phyloP scores from a whole-genome alignment of 2,888 invertebrate genomes.

The Tipula confusa region DNA sequence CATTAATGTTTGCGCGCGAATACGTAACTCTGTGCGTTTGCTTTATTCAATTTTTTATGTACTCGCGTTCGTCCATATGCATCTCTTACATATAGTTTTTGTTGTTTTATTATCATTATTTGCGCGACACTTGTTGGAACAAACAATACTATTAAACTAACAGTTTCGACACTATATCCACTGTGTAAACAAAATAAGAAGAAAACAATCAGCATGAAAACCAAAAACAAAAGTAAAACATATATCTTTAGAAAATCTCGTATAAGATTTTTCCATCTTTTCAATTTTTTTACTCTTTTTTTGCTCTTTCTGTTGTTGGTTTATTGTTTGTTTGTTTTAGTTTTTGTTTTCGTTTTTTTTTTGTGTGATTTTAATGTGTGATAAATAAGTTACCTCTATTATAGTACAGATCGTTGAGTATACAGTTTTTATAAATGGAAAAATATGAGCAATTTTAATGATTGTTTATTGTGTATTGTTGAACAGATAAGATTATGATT shows the following conservation, averaged over 20 bases:
- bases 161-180: slow-evolving; percentile 34
- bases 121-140: slow-evolving; percentile 36
- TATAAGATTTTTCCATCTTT: slow-evolving; percentile 5
- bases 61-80: too few relatives aligned
- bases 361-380: background rate
- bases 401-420: background rate
- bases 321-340: background rate
- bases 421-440: background rate
- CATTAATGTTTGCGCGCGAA: too few relatives aligned
- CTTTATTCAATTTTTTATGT: background rate
- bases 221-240: background rate
- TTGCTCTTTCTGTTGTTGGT: background rate
- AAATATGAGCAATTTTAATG: background rate
- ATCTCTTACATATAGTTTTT: background rate
- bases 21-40: background rate
- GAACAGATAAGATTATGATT: slow-evolving; percentile 25
- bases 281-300: too few relatives aligned
- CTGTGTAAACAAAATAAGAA: slow-evolving; percentile 12
- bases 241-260: background rate
- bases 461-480: slow-evolving; percentile 3
- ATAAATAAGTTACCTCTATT: background rate
- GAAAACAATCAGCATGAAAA: slow-evolving; percentile 25
- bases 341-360: background rate
- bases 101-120: slow-evolving; percentile 31
- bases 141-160: slow-evolving; percentile 35